These are phyloP conservation scores for Axis porcinus DNA, from an alignment of 2,113 vertebrate species.

Conservation along the genomic window DNA sequence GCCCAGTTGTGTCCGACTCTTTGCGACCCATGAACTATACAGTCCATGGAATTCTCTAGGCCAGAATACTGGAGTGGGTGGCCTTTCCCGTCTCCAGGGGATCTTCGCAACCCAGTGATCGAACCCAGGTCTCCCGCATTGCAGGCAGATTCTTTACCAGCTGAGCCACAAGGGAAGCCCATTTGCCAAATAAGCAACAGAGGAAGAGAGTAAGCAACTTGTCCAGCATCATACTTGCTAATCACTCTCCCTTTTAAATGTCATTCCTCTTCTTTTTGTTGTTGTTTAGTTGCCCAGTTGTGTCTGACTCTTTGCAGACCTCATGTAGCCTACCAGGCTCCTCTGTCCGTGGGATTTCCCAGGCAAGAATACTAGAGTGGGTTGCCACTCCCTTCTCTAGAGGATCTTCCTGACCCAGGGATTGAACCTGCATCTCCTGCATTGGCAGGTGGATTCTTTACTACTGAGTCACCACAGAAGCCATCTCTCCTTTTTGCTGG, in stretches of 20 bases:
- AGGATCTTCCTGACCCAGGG: not conserved
- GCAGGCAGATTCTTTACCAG: not conserved
- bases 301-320: rapidly evolving
- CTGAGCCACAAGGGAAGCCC: not conserved
- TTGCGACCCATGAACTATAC: not conserved
- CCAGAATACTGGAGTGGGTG: not conserved
- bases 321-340: not conserved
- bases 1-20: not conserved
- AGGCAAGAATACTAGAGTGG: not conserved
- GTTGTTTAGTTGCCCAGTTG: not conserved
- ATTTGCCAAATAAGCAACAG: not conserved
- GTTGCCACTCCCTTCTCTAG: not conserved
- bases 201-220: not conserved
- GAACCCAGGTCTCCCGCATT: rapidly evolving
- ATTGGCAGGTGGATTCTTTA: not conserved
- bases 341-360: not conserved
- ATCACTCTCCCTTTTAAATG: not conserved
- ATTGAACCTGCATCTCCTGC: not conserved
- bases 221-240: not conserved
- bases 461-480: not conserved
- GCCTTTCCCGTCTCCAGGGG: not conserved
- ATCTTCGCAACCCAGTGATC: not conserved
- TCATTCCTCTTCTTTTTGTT: not conserved
- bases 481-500: not conserved
- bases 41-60: not conserved